A percentile compares a stretch with the other conserved stretches of the same genome.
Evolutionary conservation across 2,797 vertebrate genomes (phyloP).

Genomic region (Ctenosaura bakeri): DNA sequence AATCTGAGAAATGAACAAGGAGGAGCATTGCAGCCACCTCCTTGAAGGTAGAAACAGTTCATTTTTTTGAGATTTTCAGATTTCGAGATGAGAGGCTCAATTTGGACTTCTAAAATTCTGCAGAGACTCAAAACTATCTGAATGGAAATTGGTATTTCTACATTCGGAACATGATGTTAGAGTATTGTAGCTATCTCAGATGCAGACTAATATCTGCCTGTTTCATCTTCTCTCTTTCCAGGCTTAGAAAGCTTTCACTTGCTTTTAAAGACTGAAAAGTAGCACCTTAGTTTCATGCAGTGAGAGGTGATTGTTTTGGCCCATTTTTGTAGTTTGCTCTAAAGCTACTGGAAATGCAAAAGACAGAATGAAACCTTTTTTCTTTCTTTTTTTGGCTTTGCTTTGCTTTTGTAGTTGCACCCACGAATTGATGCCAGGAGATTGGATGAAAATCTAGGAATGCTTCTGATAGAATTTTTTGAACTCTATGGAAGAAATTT

Average conservation of each 20-base stretch:
- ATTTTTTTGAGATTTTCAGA: too few relatives aligned
- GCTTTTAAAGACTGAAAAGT: neutral
- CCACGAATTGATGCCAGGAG: slow-evolving; percentile 94
- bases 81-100: too few relatives aligned
- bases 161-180: too few relatives aligned
- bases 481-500: slow-evolving; percentile 98
- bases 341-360: neutral
- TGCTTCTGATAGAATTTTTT: slow-evolving; percentile 98
- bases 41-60: too few relatives aligned
- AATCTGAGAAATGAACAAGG: too few relatives aligned
- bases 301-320: neutral
- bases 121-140: neutral
- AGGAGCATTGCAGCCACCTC: too few relatives aligned
- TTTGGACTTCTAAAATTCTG: neutral
- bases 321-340: slow-evolving; percentile 17
- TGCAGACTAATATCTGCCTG: neutral
- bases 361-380: neutral
- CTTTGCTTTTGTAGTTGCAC: slow-evolving; percentile 86
- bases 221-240: neutral
- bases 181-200: neutral
- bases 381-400: neutral
- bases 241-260: neutral
- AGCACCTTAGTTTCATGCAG: neutral
- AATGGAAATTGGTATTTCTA: neutral
- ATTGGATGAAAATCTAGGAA: slow-evolving; percentile 93